These are phyloP conservation scores for Orientallactaga bullata DNA, from an alignment of 2,113 vertebrate genomes.

Conservation along the genomic window DNA sequence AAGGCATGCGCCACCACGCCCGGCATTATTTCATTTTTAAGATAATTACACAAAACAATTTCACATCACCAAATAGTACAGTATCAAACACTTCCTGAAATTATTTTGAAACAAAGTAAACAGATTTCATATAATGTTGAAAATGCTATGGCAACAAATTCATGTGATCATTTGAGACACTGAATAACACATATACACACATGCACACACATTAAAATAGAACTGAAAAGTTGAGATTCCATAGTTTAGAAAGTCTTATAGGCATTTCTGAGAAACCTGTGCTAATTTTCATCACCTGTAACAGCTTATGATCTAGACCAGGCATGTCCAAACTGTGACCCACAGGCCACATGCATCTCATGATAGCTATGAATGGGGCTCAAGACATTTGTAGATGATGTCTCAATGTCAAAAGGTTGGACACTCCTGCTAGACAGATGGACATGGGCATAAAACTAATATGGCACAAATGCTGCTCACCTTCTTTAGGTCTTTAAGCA, in stretches of 20 bases:
- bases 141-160: constrained; percentile 14
- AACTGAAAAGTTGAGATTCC: background rate
- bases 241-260: background rate
- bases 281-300: background rate
- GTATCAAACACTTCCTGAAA: background rate
- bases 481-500: background rate
- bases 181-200: background rate
- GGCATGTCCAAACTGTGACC: too few species aligned
- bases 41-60: too few species aligned
- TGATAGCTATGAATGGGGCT: too few species aligned
- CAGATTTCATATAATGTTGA: background rate
- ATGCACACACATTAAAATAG: too few species aligned
- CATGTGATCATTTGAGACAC: background rate
- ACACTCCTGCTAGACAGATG: background rate
- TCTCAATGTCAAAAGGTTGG: too few species aligned
- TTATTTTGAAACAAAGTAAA: constrained; percentile 25
- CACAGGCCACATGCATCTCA: too few species aligned
- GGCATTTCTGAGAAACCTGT: constrained; percentile 8
- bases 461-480: background rate
- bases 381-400: too few species aligned
- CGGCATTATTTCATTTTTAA: background rate
- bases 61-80: background rate
- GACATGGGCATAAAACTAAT: background rate
- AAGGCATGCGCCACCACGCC: too few species aligned
- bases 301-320: background rate